A percentile compares a stretch with the other conserved stretches of the same genome.
phyloP scores from a whole-genome alignment of 1,140 invertebrate genomes.

The Trypoxylus dichotomus region DNA sequence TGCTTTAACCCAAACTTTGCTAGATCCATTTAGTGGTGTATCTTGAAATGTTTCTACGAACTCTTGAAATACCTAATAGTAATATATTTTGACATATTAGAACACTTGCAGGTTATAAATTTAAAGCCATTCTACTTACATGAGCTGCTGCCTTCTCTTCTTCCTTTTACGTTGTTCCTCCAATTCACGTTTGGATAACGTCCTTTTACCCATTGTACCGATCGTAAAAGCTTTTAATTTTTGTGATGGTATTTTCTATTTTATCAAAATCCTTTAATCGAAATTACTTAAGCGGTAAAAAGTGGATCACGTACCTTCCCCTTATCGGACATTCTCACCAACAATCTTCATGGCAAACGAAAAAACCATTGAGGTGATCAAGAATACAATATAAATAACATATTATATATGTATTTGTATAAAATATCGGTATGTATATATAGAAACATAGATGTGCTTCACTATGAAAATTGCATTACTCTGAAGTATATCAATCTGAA shows the following conservation, averaged over 20 bases:
- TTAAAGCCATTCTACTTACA: constrained; percentile 54
- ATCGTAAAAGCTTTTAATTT: constrained; percentile 84
- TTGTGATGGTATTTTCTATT: constrained; percentile 67
- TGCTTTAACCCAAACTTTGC: constrained; percentile 96
- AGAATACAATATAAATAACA: neutral
- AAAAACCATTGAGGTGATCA: neutral
- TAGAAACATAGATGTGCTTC: neutral
- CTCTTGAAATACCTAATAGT: constrained; percentile 93
- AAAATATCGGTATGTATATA: neutral
- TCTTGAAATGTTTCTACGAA: constrained; percentile 98
- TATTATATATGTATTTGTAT: neutral
- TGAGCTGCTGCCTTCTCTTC: constrained; percentile 85
- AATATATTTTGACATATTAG: constrained; percentile 37
- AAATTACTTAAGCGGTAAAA: neutral
- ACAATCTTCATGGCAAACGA: neutral
- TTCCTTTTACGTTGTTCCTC: constrained; percentile 89
- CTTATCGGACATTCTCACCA: neutral
- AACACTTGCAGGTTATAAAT: constrained; percentile 30
- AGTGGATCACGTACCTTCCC: neutral
- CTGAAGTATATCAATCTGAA: neutral
- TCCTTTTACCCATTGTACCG: constrained; percentile 78
- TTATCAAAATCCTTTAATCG: constrained; percentile 1
- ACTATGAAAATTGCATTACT: neutral
- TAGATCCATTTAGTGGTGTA: constrained; percentile 70
- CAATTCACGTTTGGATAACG: constrained; percentile 80